Evolutionary conservation across 1,140 invertebrate genomes (phyloP).

Genomic region (Leptopilina boulardi): DNA sequence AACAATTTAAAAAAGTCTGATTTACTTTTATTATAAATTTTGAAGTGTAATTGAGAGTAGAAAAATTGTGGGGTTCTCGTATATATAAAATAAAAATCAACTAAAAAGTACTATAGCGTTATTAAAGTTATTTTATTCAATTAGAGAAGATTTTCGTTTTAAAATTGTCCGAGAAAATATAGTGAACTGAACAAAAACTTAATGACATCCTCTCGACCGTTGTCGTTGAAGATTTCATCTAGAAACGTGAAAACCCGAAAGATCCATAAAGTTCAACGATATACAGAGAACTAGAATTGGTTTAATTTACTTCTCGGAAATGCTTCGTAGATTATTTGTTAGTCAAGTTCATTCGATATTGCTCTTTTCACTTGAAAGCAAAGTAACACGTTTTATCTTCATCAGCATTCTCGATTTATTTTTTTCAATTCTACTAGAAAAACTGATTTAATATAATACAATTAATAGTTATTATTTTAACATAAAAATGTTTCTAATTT

Average conservation of each 20-base stretch:
- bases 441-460: too few relatives aligned
- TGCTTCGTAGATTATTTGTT: constrained; percentile 48
- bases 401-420: background rate
- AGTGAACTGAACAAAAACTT: background rate
- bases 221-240: background rate
- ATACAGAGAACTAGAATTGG: constrained; percentile 45
- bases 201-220: background rate
- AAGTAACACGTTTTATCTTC: background rate
- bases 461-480: too few relatives aligned
- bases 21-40: too few relatives aligned
- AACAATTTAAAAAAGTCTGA: too few relatives aligned
- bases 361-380: background rate
- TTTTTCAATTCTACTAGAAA: too few relatives aligned
- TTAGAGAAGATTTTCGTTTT: background rate
- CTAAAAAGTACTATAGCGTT: too few relatives aligned
- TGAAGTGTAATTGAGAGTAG: too few relatives aligned
- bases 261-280: constrained; percentile 17
- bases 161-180: constrained; percentile 6
- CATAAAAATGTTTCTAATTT: too few relatives aligned
- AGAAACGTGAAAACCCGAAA: background rate
- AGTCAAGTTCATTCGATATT: constrained; percentile 43
- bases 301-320: constrained; percentile 55
- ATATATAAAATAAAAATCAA: too few relatives aligned
- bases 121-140: too few relatives aligned
- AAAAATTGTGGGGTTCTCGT: too few relatives aligned